Conservation (phyloP, 2,113 vertebrate species). For the Catharus minimus region DNA sequence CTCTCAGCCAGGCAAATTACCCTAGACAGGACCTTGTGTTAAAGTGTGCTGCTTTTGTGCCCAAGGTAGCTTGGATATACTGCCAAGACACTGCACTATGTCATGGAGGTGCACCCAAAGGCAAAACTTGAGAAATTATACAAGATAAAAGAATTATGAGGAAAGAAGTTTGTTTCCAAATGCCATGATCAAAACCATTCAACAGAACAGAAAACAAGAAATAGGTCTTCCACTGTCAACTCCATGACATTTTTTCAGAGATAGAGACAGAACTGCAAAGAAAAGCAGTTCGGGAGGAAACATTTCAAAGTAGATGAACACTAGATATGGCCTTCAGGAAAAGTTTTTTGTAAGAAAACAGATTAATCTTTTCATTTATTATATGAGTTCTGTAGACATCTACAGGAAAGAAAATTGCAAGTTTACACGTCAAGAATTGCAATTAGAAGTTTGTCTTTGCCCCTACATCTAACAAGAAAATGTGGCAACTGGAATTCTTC, state of each 20-base stretch:
- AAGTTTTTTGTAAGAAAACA: conserved; percentile 22
- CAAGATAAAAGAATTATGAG: no score
- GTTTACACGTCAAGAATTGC: not conserved
- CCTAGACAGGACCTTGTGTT: not conserved
- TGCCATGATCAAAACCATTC: not conserved
- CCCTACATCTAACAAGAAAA: not conserved
- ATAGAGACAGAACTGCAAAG: not conserved
- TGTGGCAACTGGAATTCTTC: conserved; percentile 1
- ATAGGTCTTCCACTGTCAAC: not conserved
- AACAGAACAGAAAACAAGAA: not conserved
- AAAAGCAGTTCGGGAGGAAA: not conserved
- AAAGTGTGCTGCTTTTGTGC: not conserved
- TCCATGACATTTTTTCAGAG: not conserved
- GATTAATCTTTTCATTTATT: not conserved
- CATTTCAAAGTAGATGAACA: conserved; percentile 13
- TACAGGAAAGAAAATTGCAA: conserved; percentile 7
- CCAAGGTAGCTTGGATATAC: not conserved
- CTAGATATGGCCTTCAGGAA: not conserved
- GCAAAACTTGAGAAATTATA: not conserved
- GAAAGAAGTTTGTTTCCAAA: conserved; percentile 2
- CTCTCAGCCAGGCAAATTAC: not conserved
- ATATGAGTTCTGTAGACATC: not conserved
- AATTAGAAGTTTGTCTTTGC: not conserved
- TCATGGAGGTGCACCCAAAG: not conserved
- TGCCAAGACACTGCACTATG: not conserved